A percentile compares a stretch with the other conserved stretches of the same genome.
Evolutionary conservation across 2,888 invertebrate genomes (phyloP).

Genomic region (Epinotia nisella): DNA sequence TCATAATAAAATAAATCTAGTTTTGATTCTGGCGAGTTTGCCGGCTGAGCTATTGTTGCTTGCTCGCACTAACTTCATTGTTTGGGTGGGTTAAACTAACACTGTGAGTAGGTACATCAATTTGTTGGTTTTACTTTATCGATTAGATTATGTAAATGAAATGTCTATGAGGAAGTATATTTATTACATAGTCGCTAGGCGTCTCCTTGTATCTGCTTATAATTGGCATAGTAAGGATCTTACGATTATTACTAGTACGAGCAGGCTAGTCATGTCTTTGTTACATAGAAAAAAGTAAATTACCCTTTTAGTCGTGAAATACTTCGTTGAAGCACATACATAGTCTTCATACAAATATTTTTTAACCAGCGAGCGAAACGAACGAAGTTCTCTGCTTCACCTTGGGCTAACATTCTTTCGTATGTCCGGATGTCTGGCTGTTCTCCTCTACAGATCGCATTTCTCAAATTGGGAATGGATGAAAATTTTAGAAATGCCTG

Average conservation of each 20-base stretch:
- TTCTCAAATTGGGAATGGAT: too few relatives aligned
- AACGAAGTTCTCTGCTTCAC: too few relatives aligned
- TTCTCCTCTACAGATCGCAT: too few relatives aligned
- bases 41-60: conserved; percentile 54
- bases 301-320: too few relatives aligned
- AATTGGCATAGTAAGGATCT: background rate
- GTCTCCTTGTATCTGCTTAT: background rate
- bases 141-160: conserved; percentile 50
- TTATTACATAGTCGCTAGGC: background rate
- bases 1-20: background rate
- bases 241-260: background rate
- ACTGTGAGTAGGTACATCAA: conserved; percentile 56
- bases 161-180: conserved; percentile 14
- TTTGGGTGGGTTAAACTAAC: conserved; percentile 66
- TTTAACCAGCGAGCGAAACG: too few relatives aligned
- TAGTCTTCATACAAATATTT: too few relatives aligned
- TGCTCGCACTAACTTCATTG: conserved; percentile 58
- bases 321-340: too few relatives aligned
- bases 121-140: conserved; percentile 60
- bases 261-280: too few relatives aligned
- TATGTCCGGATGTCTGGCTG: too few relatives aligned
- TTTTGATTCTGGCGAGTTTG: background rate
- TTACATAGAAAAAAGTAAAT: too few relatives aligned
- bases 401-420: too few relatives aligned
- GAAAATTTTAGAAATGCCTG: too few relatives aligned